These are phyloP conservation scores for Eurytoma californica DNA, from an alignment of 2,888 invertebrate species.

Conservation along the genomic window DNA sequence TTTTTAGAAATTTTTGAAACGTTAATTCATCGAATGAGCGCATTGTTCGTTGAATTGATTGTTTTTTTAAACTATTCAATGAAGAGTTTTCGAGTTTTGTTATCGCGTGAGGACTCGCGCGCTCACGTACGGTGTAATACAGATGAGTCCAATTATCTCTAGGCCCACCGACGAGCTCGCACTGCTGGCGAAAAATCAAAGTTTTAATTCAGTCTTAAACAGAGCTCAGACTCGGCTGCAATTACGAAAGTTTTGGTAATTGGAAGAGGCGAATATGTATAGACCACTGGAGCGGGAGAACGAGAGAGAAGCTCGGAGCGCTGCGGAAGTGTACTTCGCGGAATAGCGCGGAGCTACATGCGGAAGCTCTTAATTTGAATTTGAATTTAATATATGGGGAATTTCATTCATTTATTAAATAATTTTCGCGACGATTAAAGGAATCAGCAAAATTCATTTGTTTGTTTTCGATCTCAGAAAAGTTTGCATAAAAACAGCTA, in stretches of 20 bases:
- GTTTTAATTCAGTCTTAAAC: conserved; percentile 71
- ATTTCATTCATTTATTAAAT: conserved; percentile 44
- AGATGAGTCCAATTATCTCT: conserved; percentile 61
- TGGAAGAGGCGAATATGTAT: conserved; percentile 56
- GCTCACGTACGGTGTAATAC: conserved; percentile 56
- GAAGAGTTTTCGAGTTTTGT: conserved; percentile 56
- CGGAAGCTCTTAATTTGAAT: conserved; percentile 11
- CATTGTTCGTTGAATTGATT: no score
- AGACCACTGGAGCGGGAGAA: conserved; percentile 11
- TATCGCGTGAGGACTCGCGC: conserved; percentile 59
- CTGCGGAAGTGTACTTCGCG: conserved; percentile 8
- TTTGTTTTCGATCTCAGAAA: no score
- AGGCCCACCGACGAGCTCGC: conserved; percentile 44
- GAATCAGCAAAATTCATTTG: no score
- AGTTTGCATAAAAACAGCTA: no score
- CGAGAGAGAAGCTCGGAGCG: background rate
- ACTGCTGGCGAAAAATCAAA: conserved; percentile 67
- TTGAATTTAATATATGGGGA: conserved; percentile 46
- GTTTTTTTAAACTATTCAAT: conserved; percentile 34
- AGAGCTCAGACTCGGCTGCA: conserved; percentile 60
- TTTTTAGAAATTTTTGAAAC: conserved; percentile 32
- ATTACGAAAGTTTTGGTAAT: conserved; percentile 70
- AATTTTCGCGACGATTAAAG: background rate
- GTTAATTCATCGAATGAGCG: no score
- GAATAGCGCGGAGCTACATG: conserved; percentile 4